Percentiles rank a stretch among this genome's conserved stretches.
Conservation (phyloP, 2,888 invertebrate genomes). For the Apodemia duryi region DNA sequence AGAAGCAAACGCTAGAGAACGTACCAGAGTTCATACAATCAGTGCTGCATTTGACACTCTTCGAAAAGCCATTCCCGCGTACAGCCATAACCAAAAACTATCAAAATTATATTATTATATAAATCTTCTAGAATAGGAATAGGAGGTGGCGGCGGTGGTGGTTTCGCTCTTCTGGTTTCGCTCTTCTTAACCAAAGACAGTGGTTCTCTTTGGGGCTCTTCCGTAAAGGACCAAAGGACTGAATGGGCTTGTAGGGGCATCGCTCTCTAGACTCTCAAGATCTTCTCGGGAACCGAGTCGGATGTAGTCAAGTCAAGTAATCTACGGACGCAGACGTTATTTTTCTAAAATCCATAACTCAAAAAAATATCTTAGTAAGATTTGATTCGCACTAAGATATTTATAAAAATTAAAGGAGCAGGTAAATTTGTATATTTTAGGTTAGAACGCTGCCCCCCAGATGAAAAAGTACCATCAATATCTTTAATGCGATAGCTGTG, state of each 20-base stretch:
- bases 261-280: constrained; percentile 58
- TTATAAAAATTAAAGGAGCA: too few relatives aligned
- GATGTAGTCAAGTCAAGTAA: constrained; percentile 42
- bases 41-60: constrained; percentile 96
- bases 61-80: constrained; percentile 90
- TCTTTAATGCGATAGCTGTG: too few relatives aligned
- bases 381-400: too few relatives aligned
- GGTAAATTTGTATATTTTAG: too few relatives aligned
- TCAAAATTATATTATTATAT: constrained; percentile 84
- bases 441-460: too few relatives aligned
- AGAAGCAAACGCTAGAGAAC: constrained; percentile 95
- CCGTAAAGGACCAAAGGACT: constrained; percentile 83
- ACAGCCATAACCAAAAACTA: constrained; percentile 95
- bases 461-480: too few relatives aligned
- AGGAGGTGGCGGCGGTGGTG: constrained; percentile 47
- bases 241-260: constrained; percentile 74
- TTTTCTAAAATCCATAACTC: too few relatives aligned
- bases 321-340: too few relatives aligned
- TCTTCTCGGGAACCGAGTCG: constrained; percentile 70
- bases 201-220: constrained; percentile 82
- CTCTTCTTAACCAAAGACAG: constrained; percentile 79
- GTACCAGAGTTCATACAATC: constrained; percentile 96
- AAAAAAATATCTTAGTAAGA: too few relatives aligned
- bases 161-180: constrained; percentile 55
- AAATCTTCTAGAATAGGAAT: constrained; percentile 40